Evolutionary conservation across 2,888 invertebrate genomes (phyloP), one percentile per base, ranked within the genome.

Genomic region (Melipona beecheii): DNA sequence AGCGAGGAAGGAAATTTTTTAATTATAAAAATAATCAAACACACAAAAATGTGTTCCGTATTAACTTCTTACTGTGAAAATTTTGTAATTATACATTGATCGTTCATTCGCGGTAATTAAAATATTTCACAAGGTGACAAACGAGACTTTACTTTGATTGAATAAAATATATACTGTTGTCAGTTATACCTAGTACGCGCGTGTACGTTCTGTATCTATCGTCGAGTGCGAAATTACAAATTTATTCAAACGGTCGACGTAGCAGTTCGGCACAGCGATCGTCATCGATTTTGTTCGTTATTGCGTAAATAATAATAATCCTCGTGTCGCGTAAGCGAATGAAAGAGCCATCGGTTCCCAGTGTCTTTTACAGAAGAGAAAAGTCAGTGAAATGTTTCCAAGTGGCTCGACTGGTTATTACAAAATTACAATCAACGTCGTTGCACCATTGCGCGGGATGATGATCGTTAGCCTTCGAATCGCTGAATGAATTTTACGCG

Each of bases 351-450:
- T 36, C 60, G 56, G 19, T 27, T 56, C 52, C 49, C 74, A 75
- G 71, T 75, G 73, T 69, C 36, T 69, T 76, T 80, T 74, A 69
- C 75, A 65, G 73, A 79, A 79, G 75, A 15, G 54, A 69, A 83
- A 79, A 73, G 56, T 50, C 69, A 50, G 21, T 49, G 66, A 54
- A 75, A 84, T 68, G 77, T 21, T 78, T 27, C 52, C 27, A 27
- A 24, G 43, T 27, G 21, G 24, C 24, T 43, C 43, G 43, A 36
- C 62, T 58, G 24, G 54, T 72, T 66, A 52, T 80, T 77, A 77
- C 64, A 77, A 70, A 62, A 70, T 64, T 76, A 21, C 50, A 56
- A 65, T 65, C 56, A 15, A n/a, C 50, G 27, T 36, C 49, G 27
- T 80, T 80, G 21, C 77, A 36, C 19, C 64, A 78, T 52, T 36